Base-by-base conservation (phyloP, 2,113 vertebrate species). In the Callochromis pleurospilus region DNA sequence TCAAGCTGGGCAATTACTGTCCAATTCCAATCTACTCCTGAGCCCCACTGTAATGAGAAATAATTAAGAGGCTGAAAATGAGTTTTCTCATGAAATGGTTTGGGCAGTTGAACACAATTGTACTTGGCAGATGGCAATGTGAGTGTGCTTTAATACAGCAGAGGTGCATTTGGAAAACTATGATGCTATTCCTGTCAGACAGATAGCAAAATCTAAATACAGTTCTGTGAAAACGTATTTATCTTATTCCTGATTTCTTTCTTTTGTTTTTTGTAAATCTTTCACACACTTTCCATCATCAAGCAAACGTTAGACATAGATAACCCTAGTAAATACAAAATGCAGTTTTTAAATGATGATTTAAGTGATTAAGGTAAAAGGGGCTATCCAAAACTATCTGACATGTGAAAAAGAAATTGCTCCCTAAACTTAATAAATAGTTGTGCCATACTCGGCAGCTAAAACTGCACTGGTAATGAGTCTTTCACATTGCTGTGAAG, bases 41-140 rank as follows among this genome's bases (percentile, higher is more conserved):
- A 97, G 96, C 96, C 95, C 97, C 97, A 97, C 96, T 96, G 96
- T 98, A 98, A 99, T 99, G 97, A 97, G 99, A 99, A 98, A 99
- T 99, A 99, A 99, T 99, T 99, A 99, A 97, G 97, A 98, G 97
- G 94, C 96, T 96, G 97, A 99, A 98, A 99, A 99, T 99, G 97
- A 98, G 97, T 99, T 99, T 99, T 98, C 97, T 97, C 97, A 97
- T 98, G 97, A 98, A 98, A 98, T 97, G 97, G 97, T 97, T 98
- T 98, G 96, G 94, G 96, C 96, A 96, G 96, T 97, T 97, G 97
- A 97, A 97, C 97, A 98, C 97, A 98, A 99, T 98, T 96, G 96
- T 96, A 96, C 96, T 97, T 98, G 97, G 97, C 98, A 99, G 98
- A 98, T 97, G 96, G 97, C 96, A 97, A 96, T 94, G 92, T 12